Percentiles rank a stretch among this genome's conserved stretches.
These are phyloP conservation scores for Dendrolimus punctatus DNA, from an alignment of 1,140 invertebrate genomes.

Conservation along the genomic window DNA sequence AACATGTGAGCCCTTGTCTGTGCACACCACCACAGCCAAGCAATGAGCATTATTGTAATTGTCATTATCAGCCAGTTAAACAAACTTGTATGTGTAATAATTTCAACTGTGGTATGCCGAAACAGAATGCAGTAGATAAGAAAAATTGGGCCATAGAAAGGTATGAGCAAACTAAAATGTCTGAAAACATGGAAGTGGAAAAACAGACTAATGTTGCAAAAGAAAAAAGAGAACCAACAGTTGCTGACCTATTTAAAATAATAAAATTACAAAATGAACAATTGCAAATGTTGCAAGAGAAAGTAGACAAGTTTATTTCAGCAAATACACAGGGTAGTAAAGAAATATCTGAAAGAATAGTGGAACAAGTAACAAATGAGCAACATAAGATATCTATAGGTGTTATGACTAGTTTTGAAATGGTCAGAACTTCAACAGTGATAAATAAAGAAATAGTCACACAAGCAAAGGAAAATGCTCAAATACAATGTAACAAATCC, in stretches of 20 bases:
- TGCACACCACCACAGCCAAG: too few relatives aligned
- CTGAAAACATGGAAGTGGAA: constrained; percentile 33
- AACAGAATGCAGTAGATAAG: constrained; percentile 41
- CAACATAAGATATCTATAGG: constrained; percentile 78
- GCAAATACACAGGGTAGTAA: constrained; percentile 24
- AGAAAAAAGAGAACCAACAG: constrained; percentile 64
- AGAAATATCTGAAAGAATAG: constrained; percentile 33
- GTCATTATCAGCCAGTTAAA: too few relatives aligned
- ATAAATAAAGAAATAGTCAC: constrained; percentile 56
- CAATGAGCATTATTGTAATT: too few relatives aligned
- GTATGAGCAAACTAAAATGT: constrained; percentile 34
- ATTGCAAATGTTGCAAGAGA: constrained; percentile 69
- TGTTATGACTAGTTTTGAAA: constrained; percentile 81
- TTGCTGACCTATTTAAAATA: constrained; percentile 71
- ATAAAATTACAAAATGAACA: constrained; percentile 74
- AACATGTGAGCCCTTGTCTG: too few relatives aligned
- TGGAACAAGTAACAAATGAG: constrained; percentile 63
- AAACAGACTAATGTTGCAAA: constrained; percentile 35
- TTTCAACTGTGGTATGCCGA: constrained; percentile 14
- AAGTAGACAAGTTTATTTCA: constrained; percentile 67
- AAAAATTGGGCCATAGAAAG: constrained; percentile 50
- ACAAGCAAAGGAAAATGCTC: constrained; percentile 38
- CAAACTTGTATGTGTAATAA: constrained; percentile 1
- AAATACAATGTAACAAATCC: constrained; percentile 56
- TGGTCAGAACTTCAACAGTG: constrained; percentile 71